Percentiles rank a stretch among this genome's conserved stretches.
Conservation (phyloP, 2,797 vertebrate genomes). For the Morelia viridis region DNA sequence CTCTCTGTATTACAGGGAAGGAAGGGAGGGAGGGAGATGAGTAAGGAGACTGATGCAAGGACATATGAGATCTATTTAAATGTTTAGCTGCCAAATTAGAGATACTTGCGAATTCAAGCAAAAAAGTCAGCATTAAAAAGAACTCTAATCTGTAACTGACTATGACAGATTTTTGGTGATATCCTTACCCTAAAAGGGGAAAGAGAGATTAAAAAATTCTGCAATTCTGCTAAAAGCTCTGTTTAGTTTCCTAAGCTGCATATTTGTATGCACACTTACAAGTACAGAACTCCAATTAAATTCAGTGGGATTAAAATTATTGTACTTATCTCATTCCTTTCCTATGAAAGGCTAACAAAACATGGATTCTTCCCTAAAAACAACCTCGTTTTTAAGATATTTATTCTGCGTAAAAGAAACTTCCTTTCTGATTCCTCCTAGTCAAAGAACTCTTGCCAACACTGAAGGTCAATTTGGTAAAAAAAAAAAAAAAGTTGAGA, state of each 20-base stretch:
- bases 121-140: not conserved
- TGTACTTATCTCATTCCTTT: not conserved
- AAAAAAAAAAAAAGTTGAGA: not conserved
- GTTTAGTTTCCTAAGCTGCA: not conserved
- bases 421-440: not conserved
- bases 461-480: not conserved
- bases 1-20: not conserved
- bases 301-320: not conserved
- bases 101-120: not conserved
- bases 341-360: not conserved
- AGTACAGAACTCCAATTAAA: not conserved
- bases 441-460: not conserved
- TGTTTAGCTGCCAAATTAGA: not conserved
- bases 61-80: not conserved
- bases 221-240: not conserved
- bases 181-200: not conserved
- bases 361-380: not conserved
- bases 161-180: not conserved
- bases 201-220: not conserved
- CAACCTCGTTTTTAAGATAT: not conserved
- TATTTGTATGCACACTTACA: not conserved
- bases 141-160: not conserved
- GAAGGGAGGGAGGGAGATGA: too few relatives aligned
- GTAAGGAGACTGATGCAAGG: not conserved
- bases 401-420: not conserved